Evolutionary conservation across 2,888 invertebrate genomes (phyloP), one percentile per base, ranked within the genome.

Genomic region (Xylota segnis): DNA sequence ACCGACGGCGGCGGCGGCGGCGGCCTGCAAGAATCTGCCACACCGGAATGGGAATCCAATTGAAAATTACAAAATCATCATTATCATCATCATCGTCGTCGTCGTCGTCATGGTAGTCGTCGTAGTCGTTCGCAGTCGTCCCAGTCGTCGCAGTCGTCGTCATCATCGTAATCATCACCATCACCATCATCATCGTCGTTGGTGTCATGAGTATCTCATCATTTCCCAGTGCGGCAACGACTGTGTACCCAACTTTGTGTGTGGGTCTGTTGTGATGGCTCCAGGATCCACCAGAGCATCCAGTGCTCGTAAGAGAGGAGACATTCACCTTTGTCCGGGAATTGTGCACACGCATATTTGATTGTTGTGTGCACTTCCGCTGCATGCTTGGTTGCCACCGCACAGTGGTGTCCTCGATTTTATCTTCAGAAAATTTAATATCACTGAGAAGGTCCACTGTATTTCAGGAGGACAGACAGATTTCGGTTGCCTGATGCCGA

Each of bases 31-130:
- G 58, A 76, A 78, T 66, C 74, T 72, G 79, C 83, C 40, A 14
- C 66, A 40, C 78, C 59, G 61, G 66, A 83, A 72, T 70, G 56
- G 74, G 68, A 84, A 70, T 84, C 50, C 68, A 84, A 84, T 84
- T 75, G 83, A 78, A 84, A 84, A 79, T 84, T 84, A 84, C 83
- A 79, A 83, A 83, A 79, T 75, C 79, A 79, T 79, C 83, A 70
- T 66, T 78, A 78, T 78, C 68, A 61, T 40, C 74, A 52, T 78
- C 56, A 54, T 47, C 45, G 37, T 9, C 47, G 4, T 37, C 23
- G 27, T 9, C 34, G 9, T 23, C 23, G 23, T 23, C 23, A 23
- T 23, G 23, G 23, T 23, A 23, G 2, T 23, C 23, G 23, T 23
- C 23, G 23, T 23, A 23, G 2, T 23, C 56, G 47, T n/a, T 47